These are phyloP conservation scores for Carlito syrichta DNA, from an alignment of 2,113 vertebrate genomes.

Conservation along the genomic window DNA sequence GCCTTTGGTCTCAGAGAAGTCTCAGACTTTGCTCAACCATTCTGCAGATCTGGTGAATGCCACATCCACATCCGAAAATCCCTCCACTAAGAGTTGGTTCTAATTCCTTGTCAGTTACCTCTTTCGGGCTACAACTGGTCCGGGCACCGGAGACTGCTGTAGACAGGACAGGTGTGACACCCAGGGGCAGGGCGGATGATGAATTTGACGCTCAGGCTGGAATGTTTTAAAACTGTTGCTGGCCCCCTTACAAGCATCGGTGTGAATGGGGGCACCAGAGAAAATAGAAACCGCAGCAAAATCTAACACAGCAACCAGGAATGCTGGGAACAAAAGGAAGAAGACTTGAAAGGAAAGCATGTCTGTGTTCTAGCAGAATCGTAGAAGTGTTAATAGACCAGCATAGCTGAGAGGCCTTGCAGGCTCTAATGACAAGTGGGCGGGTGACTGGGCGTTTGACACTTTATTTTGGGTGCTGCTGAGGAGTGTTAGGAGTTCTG, in stretches of 20 bases:
- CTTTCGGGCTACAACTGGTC: background rate
- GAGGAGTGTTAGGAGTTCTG: background rate
- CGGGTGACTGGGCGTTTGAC: background rate
- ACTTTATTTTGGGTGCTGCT: background rate
- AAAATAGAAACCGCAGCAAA: background rate
- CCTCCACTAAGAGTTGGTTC: background rate
- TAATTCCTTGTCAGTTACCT: background rate
- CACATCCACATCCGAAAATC: background rate
- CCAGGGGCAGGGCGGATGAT: background rate
- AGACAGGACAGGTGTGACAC: background rate
- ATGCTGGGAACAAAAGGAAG: slow-evolving; percentile 37
- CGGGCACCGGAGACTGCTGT: background rate
- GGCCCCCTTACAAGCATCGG: background rate
- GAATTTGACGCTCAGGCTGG: background rate
- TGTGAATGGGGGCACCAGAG: background rate
- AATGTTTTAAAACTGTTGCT: background rate
- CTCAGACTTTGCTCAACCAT: background rate
- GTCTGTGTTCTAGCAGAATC: slow-evolving; percentile 24
- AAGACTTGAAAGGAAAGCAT: background rate
- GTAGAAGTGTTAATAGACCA: background rate
- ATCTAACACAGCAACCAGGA: background rate
- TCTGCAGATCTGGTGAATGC: background rate
- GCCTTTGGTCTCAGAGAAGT: background rate
- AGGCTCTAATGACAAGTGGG: background rate
- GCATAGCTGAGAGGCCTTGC: background rate